phyloP scores from a whole-genome alignment of 2,113 vertebrate genomes.

The Gadus macrocephalus region DNA sequence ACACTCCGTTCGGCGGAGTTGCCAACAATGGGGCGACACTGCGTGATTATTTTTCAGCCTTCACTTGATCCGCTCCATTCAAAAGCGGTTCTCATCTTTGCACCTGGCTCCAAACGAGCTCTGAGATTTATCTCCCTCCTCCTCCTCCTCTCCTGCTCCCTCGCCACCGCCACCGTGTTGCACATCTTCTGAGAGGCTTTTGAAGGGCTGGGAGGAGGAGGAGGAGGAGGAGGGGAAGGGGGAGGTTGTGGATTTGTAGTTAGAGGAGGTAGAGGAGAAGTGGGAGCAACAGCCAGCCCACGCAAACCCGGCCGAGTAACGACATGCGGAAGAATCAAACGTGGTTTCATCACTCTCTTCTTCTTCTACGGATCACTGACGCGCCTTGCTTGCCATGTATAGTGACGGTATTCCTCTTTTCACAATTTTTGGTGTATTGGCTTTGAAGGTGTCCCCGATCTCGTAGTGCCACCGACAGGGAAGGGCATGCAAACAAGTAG shows the following conservation, averaged over 20 bases:
- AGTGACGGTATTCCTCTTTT: constrained; percentile 2
- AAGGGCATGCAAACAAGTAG: too few species aligned
- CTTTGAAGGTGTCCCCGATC: too few species aligned
- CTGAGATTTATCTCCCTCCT: constrained; percentile 7
- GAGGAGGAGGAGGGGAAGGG: constrained; percentile 45
- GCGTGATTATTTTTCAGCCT: neutral
- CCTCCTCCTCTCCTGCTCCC: neutral
- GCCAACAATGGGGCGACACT: too few species aligned
- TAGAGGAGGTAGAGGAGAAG: constrained; percentile 45
- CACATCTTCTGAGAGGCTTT: constrained; percentile 13
- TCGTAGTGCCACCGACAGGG: too few species aligned
- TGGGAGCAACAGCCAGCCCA: constrained; percentile 60
- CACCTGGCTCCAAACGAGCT: constrained; percentile 7
- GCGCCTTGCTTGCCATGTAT: neutral
- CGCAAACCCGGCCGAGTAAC: constrained; percentile 45
- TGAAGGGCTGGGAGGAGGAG: constrained; percentile 52
- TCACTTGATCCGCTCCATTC: neutral
- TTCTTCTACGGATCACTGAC: neutral
- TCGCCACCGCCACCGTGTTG: constrained; percentile 7
- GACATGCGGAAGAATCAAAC: neutral
- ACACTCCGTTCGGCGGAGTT: too few species aligned
- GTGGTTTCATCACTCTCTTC: neutral
- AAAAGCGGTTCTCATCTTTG: neutral
- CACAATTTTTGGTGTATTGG: too few species aligned
- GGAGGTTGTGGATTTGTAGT: too few species aligned